phyloP scores from a whole-genome alignment of 2,888 invertebrate genomes.

The Drosophila diplacantha region DNA sequence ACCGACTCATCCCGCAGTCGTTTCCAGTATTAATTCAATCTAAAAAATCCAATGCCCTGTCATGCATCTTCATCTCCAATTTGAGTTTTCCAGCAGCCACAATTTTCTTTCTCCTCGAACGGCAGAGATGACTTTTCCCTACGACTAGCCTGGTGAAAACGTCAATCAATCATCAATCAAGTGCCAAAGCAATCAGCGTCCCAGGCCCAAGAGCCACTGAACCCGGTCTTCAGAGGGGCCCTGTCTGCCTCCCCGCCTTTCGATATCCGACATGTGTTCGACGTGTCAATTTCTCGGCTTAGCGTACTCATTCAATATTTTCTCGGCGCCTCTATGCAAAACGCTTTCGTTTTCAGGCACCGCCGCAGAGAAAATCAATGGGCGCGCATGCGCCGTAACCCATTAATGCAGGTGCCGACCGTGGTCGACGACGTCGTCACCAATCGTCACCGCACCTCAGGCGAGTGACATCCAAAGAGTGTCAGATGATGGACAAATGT shows the following conservation, averaged over 20 bases:
- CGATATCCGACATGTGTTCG: slow-evolving; percentile 17
- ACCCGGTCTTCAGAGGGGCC: slow-evolving; percentile 49
- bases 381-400: slow-evolving; percentile 51
- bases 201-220: slow-evolving; percentile 45
- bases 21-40: slow-evolving; percentile 8
- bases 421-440: slow-evolving; percentile 43
- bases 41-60: slow-evolving; percentile 23
- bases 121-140: slow-evolving; percentile 29
- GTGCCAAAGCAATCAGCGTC: slow-evolving; percentile 38
- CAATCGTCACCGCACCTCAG: slow-evolving; percentile 51
- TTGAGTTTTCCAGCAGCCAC: slow-evolving; percentile 15
- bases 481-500: slow-evolving; percentile 48
- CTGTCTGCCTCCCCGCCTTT: slow-evolving; percentile 21
- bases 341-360: slow-evolving; percentile 58
- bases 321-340: slow-evolving; percentile 47
- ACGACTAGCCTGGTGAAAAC: slow-evolving; percentile 56
- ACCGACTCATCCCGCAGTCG: slow-evolving; percentile 8
- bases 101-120: slow-evolving; percentile 15
- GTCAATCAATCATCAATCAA: slow-evolving; percentile 69
- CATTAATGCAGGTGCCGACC: slow-evolving; percentile 11
- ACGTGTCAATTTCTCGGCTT: slow-evolving; percentile 60
- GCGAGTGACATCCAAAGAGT: slow-evolving; percentile 40
- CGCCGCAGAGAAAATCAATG: slow-evolving; percentile 18
- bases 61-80: slow-evolving; percentile 27
- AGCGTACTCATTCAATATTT: slow-evolving; percentile 28